Base-by-base conservation (phyloP, 2,888 invertebrate species). In the Neria commutata region DNA sequence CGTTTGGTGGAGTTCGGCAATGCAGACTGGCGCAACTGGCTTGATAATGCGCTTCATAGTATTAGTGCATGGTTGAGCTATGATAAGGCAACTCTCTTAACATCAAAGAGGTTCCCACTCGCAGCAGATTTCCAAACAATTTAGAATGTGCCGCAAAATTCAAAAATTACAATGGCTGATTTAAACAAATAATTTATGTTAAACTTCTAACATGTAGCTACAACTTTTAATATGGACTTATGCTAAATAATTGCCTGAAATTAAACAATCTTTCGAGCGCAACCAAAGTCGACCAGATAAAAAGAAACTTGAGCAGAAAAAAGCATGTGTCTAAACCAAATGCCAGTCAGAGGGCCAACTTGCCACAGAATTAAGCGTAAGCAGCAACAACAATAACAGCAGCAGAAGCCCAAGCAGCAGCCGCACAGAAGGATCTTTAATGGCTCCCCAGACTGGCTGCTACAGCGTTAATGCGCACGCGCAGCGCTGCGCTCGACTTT, bases 381-480 rank as follows among this genome's bases (percentile, higher is more conserved):
- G n/a, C n/a, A n/a, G n/a, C n/a, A n/a, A n/a, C n/a, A n/a, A n/a
- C n/a, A n/a, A n/a, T n/a, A n/a, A n/a, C 29, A 37, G 16, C 37
- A 37, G 10, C 37, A 6, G 37, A 4, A 11, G 16, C 37, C 21
- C 23, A 26, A 37, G 61, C 64, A 58, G 62, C 64, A 64, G 57
- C 60, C 47, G 52, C 54, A 60, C 64, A 66, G 64, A 61, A 63
- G 66, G 58, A 64, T 56, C 55, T 52, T 40, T 64, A 66, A 62
- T 64, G 61, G 66, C n/a, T n/a, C n/a, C n/a, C n/a, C n/a, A n/a
- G 57, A 51, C 55, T 56, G 57, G 57, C 61, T 58, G 61, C 54
- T 54, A 62, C 8, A 63, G 64, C 66, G 64, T 65, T 64, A 67
- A 65, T 67, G 63, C 60, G 64, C 67, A 67, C 64, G 64, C 67